Evolutionary conservation across 2,797 vertebrate genomes (phyloP).

Genomic region (Nyctalus aviator): DNA sequence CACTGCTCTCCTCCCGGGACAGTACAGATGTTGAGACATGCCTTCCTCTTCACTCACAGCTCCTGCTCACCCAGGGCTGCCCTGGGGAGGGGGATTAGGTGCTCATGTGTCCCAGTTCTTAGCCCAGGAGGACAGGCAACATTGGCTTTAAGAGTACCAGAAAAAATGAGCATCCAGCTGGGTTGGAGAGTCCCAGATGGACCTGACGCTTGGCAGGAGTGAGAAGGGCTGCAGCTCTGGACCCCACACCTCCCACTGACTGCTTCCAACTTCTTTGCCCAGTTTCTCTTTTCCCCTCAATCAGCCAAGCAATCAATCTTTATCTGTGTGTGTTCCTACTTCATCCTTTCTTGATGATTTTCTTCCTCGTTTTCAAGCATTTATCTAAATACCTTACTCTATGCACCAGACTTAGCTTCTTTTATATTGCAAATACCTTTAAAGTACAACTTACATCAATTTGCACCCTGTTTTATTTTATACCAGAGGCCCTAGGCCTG

Average conservation of each 20-base stretch:
- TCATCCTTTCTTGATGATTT: neutral
- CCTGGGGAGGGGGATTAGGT: neutral
- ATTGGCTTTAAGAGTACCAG: neutral
- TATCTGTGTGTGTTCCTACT: neutral
- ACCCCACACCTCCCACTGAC: neutral
- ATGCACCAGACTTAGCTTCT: neutral
- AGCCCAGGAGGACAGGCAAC: neutral
- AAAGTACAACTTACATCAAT: neutral
- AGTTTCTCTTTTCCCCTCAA: neutral
- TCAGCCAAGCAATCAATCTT: neutral
- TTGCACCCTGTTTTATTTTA: slow-evolving; percentile 15
- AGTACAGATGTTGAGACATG: neutral
- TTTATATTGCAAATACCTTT: neutral
- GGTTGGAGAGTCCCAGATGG: neutral
- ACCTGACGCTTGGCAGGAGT: neutral
- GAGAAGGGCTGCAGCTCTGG: neutral
- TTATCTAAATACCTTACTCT: neutral
- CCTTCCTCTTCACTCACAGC: neutral
- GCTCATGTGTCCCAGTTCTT: neutral
- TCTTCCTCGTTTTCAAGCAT: neutral
- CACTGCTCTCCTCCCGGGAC: neutral
- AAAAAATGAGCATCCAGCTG: neutral
- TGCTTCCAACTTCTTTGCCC: neutral
- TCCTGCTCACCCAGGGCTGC: neutral
- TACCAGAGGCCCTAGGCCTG: too few species aligned